Conservation (phyloP, 2,113 vertebrate species). For the Salvelinus namaycush region DNA sequence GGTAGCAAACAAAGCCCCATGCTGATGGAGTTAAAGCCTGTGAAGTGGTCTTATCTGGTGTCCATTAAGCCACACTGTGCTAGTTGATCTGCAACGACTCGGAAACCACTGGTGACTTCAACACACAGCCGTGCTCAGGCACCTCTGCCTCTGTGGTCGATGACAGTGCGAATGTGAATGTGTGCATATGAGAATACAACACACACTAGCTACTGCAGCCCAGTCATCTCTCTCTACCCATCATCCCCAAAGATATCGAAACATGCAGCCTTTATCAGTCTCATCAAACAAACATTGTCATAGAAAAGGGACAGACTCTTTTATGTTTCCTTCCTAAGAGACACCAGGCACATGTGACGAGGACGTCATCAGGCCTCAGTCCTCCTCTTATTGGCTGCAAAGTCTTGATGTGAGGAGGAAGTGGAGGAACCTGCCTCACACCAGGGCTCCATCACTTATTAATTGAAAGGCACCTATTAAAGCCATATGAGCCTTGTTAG, state of each 20-base stretch:
- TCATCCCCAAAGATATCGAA: too few species aligned
- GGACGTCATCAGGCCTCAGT: background rate
- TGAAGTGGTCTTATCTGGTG: background rate
- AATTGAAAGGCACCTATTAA: constrained; percentile 64
- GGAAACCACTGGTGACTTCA: constrained; percentile 67
- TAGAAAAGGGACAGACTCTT: too few species aligned
- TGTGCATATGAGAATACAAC: constrained; percentile 3
- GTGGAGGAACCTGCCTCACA: constrained; percentile 51
- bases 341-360: background rate
- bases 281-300: too few species aligned
- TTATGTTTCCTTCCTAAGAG: too few species aligned
- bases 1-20: too few species aligned
- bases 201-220: too few species aligned
- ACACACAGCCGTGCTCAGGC: constrained; percentile 23
- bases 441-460: constrained; percentile 57
- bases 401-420: constrained; percentile 62
- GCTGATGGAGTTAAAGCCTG: too few species aligned
- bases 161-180: background rate
- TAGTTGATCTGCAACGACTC: constrained; percentile 42
- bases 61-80: constrained; percentile 1
- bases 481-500: constrained; percentile 56
- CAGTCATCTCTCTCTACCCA: background rate
- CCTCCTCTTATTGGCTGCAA: constrained; percentile 30
- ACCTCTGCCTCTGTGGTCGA: background rate
- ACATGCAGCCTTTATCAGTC: too few species aligned